A percentile compares a stretch with the other conserved stretches of the same genome.
Evolutionary conservation across 2,113 vertebrate genomes (phyloP).

Genomic region (Dicrurus megarhynchus): DNA sequence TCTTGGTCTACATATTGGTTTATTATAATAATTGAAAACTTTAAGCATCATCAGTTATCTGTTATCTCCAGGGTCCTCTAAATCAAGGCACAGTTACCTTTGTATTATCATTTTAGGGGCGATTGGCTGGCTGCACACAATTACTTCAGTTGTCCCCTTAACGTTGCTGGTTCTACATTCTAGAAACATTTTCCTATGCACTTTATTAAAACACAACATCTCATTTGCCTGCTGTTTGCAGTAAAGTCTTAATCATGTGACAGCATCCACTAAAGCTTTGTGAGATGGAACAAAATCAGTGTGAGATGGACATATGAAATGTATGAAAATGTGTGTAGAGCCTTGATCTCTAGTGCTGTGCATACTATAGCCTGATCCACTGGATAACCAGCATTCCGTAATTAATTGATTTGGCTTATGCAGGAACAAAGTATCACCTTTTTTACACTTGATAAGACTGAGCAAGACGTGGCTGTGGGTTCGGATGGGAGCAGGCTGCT

Average conservation of each 20-base stretch:
- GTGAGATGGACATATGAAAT: background rate
- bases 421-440: background rate
- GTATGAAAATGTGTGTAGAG: background rate
- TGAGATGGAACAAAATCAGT: background rate
- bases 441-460: background rate
- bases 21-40: background rate
- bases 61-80: background rate
- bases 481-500: background rate
- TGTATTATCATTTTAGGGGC: background rate
- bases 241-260: background rate
- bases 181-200: background rate
- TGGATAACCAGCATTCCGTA: background rate
- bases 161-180: background rate
- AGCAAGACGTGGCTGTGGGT: background rate
- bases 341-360: too few relatives aligned
- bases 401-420: background rate
- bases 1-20: background rate
- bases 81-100: background rate
- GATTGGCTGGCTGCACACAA: background rate
- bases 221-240: background rate
- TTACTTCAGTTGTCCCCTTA: background rate
- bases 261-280: background rate
- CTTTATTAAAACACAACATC: background rate
- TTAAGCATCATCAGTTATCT: background rate
- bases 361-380: background rate